Conservation (phyloP, 2,888 invertebrate species). For the Proisotoma minuta region DNA sequence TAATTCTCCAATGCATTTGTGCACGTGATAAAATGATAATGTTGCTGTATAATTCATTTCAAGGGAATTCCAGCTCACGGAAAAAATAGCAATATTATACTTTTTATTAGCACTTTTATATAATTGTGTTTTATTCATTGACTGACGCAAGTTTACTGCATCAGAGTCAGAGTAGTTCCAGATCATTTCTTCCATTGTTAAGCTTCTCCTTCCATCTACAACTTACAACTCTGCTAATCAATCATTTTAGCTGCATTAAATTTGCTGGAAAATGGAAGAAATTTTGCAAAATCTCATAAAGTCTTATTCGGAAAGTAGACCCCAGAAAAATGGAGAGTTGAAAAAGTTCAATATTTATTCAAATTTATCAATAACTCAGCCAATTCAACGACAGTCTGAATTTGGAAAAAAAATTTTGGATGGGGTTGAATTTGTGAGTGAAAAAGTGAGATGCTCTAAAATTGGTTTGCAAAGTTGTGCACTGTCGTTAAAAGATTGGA, state of each 20-base stretch:
- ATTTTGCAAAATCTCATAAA: slow-evolving; percentile 32
- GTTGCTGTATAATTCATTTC: not conserved
- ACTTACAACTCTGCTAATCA: not conserved
- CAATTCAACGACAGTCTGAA: slow-evolving; percentile 29
- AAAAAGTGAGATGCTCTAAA: slow-evolving; percentile 5
- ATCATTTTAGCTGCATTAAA: not conserved
- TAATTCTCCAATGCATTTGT: not conserved
- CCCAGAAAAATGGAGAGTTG: slow-evolving; percentile 10
- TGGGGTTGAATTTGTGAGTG: slow-evolving; percentile 20
- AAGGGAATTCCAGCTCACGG: not conserved
- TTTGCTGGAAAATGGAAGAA: slow-evolving; percentile 27
- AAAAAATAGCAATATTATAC: not conserved
- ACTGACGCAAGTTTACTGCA: too few relatives aligned
- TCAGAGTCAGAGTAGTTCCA: too few relatives aligned
- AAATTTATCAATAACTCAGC: slow-evolving; percentile 30
- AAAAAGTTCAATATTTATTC: slow-evolving; percentile 25
- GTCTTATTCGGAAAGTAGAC: slow-evolving; percentile 26
- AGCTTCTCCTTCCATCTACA: not conserved
- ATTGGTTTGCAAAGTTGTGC: slow-evolving; percentile 27
- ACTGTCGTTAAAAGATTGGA: slow-evolving; percentile 22
- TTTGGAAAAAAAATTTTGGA: slow-evolving; percentile 15
- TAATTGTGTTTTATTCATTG: too few relatives aligned
- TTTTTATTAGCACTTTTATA: too few relatives aligned
- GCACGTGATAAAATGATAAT: not conserved
- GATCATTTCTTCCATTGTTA: too few relatives aligned